Evolutionary conservation across 2,888 invertebrate genomes (phyloP), one percentile per base, ranked within the genome.

Genomic region (Leptopilina syphax): DNA sequence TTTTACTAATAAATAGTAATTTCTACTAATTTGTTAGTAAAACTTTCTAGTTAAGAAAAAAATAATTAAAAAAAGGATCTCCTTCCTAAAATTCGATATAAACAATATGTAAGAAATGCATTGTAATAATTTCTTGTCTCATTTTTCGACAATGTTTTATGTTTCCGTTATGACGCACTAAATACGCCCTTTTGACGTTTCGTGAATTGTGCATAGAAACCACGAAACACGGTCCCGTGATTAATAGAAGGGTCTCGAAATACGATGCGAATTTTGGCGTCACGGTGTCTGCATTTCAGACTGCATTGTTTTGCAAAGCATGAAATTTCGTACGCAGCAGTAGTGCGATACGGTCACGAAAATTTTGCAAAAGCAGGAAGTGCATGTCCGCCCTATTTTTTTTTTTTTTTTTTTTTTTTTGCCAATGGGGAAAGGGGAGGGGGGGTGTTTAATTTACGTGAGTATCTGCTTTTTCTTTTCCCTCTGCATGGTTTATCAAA

Each of bases 241-340:
- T 85, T 84, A 84, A 83, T 82, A 81, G 79, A 65, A 79, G 79
- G 79, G 81, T 77, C 67, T 77, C 82, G 82, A 83, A 83, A 83
- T 63, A 73, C 80, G 82, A 79, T 81, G 83, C 82, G 83, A 84
- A 84, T 87, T 50, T 86, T 77, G 86, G 85, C 86, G 87, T 88
- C 86, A 87, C 86, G 87, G 85, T 84, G 84, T 85, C 86, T 87
- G 86, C 83, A 63, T 79, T 73, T 79, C 83, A 82, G 85, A 85
- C 87, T 84, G 86, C 84, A 86, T 86, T 87, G 86, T 86, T 83
- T 77, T 77, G 80, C 76, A 50, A 50, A 50, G 78, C 82, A 82
- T 82, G 83, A 84, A 85, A 85, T 85, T 83, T 81, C 81, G 70
- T 70, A 70, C 54, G 24, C 18, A 1, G 6, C 24, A 54, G 70